These are phyloP conservation scores for Dinoponera quadriceps DNA, from an alignment of 1,140 invertebrate genomes.

Conservation along the genomic window DNA sequence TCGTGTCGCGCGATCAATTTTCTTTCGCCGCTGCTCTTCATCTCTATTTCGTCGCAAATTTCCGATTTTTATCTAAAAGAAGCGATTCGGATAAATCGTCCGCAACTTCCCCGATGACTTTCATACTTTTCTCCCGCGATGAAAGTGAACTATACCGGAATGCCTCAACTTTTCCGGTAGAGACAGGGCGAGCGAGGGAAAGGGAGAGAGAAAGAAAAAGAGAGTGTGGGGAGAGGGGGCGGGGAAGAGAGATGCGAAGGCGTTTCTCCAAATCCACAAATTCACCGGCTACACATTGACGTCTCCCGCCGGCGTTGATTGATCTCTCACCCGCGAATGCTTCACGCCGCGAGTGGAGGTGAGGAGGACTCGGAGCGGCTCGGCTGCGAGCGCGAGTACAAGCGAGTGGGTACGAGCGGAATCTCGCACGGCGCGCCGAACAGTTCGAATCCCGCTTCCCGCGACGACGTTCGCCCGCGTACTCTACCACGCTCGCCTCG, in stretches of 20 bases:
- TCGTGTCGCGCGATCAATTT: no score
- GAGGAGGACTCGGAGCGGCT: constrained; percentile 25
- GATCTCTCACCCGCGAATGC: not conserved
- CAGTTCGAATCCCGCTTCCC: constrained; percentile 70
- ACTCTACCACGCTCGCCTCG: constrained; percentile 28
- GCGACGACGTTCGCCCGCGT: constrained; percentile 51
- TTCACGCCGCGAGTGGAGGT: constrained; percentile 23
- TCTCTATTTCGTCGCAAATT: no score
- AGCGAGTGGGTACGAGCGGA: constrained; percentile 45
- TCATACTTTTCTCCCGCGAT: no score
- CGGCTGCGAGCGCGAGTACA: constrained; percentile 25
- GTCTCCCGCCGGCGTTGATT: not conserved
- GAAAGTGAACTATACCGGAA: no score
- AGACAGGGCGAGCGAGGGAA: no score
- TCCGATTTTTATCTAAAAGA: no score
- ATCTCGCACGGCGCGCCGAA: constrained; percentile 55
- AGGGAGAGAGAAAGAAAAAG: no score
- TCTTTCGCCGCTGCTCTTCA: no score
- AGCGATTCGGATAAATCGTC: no score
- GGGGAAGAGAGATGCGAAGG: not conserved
- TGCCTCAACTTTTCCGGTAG: no score
- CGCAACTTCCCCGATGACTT: no score
- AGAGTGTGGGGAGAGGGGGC: no score
- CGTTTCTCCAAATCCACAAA: not conserved
- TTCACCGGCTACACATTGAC: not conserved